A percentile compares a stretch with the other conserved stretches of the same genome.
Conservation (phyloP, 2,113 vertebrate species). For the Brachyhypopomus occidentalis region DNA sequence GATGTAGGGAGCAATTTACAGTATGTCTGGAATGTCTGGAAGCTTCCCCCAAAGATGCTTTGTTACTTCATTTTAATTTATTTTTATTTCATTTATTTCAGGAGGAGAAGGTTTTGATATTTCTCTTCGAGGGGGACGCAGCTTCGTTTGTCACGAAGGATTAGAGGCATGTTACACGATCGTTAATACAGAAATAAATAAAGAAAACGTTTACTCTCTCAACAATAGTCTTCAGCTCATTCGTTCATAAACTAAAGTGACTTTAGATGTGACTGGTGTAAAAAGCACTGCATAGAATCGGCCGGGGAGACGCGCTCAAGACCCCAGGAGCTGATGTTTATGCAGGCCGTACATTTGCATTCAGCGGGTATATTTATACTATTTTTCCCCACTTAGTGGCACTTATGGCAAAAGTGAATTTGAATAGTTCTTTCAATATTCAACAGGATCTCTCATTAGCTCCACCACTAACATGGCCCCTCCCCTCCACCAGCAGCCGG, state of each 20-base stretch:
- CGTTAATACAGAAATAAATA: too few species aligned
- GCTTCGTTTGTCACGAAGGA: too few species aligned
- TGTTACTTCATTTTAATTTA: background rate
- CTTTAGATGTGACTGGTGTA: background rate
- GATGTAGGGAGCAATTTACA: background rate
- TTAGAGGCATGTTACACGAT: too few species aligned
- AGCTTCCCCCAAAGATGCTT: background rate
- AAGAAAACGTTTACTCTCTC: too few species aligned
- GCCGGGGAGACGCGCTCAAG: too few species aligned
- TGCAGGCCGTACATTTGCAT: background rate
- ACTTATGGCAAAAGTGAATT: conserved; percentile 4
- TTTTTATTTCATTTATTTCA: too few species aligned
- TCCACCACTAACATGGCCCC: background rate
- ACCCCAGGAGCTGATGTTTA: background rate
- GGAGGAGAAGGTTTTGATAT: too few species aligned
- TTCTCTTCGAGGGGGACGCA: too few species aligned
- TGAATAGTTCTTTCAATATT: background rate
- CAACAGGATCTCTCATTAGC: background rate
- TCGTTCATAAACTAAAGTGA: too few species aligned
- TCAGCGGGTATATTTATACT: background rate
- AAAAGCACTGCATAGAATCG: background rate
- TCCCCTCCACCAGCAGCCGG: background rate
- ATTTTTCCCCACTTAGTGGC: background rate
- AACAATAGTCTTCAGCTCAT: too few species aligned
- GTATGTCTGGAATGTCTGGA: background rate